Evolutionary conservation across 2,888 invertebrate genomes (phyloP).

Genomic region (Drosophila kuntzei): DNA sequence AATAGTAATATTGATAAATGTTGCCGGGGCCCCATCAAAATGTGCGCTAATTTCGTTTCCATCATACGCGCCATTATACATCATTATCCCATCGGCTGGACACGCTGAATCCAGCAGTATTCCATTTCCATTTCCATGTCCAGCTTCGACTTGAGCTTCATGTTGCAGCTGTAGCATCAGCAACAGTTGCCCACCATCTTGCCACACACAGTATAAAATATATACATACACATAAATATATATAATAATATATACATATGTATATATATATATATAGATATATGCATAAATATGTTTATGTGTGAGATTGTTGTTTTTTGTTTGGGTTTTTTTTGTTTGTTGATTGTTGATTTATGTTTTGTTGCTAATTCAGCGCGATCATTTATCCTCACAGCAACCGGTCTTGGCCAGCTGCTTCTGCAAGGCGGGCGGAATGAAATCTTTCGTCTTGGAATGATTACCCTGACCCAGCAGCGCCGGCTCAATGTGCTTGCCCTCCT

Average conservation of each 20-base stretch:
- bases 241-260: not conserved
- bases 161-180: conserved; percentile 10
- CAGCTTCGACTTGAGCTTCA: conserved; percentile 2
- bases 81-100: conserved; percentile 2
- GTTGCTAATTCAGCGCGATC: conserved; percentile 60
- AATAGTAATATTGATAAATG: conserved; percentile 68
- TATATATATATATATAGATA: not conserved
- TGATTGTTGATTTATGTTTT: conserved; percentile 3
- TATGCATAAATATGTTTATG: conserved; percentile 1
- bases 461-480: conserved; percentile 91
- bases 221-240: conserved; percentile 8
- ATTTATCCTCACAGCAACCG: conserved; percentile 83
- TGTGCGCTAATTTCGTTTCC: conserved; percentile 20
- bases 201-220: conserved; percentile 27
- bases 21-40: conserved; percentile 21
- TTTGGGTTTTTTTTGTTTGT: conserved; percentile 12
- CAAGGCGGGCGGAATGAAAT: conserved; percentile 93
- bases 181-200: conserved; percentile 13
- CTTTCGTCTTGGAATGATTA: conserved; percentile 92
- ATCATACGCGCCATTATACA: not conserved
- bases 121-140: not conserved
- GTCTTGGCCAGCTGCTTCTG: conserved; percentile 86
- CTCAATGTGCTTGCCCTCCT: conserved; percentile 90
- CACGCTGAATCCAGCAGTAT: conserved; percentile 8
- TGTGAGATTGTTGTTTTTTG: conserved; percentile 20